Evolutionary conservation across 2,888 invertebrate species (phyloP).

Genomic region (Drosophila subsilvestris): DNA sequence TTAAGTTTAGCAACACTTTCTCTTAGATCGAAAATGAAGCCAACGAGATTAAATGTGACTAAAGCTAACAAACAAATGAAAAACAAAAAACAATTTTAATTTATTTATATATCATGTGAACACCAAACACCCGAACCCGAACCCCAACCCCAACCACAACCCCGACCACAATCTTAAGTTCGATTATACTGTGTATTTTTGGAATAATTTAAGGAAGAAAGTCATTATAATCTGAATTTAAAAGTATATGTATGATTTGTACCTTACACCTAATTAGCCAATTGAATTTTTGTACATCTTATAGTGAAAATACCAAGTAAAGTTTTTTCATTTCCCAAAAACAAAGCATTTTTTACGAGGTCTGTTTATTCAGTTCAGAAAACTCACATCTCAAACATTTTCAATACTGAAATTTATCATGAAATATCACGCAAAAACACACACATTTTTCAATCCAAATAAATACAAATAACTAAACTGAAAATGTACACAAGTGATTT

Average conservation of each 20-base stretch:
- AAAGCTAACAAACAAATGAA: slow-evolving; percentile 61
- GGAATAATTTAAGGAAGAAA: neutral
- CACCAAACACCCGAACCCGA: slow-evolving; percentile 27
- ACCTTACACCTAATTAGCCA: slow-evolving; percentile 69
- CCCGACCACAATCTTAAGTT: slow-evolving; percentile 22
- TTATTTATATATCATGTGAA: slow-evolving; percentile 53
- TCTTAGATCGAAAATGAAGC: slow-evolving; percentile 62
- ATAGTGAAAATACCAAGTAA: slow-evolving; percentile 55
- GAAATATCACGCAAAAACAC: slow-evolving; percentile 35
- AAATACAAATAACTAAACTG: slow-evolving; percentile 53
- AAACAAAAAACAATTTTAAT: slow-evolving; percentile 50
- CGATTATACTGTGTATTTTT: slow-evolving; percentile 13
- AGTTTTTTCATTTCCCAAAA: slow-evolving; percentile 32
- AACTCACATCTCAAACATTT: slow-evolving; percentile 23
- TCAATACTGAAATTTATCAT: slow-evolving; percentile 50
- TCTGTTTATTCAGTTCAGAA: slow-evolving; percentile 5
- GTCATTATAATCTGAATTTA: slow-evolving; percentile 34
- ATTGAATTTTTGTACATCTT: slow-evolving; percentile 60
- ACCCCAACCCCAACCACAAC: slow-evolving; percentile 11
- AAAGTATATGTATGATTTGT: slow-evolving; percentile 57
- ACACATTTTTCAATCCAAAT: slow-evolving; percentile 36
- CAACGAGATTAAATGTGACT: slow-evolving; percentile 78
- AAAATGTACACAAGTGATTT: slow-evolving; percentile 31
- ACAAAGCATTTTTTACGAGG: slow-evolving; percentile 62
- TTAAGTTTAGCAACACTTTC: slow-evolving; percentile 72